Base-by-base conservation (phyloP, 2,797 vertebrate species). In the Valencia hispanica region DNA sequence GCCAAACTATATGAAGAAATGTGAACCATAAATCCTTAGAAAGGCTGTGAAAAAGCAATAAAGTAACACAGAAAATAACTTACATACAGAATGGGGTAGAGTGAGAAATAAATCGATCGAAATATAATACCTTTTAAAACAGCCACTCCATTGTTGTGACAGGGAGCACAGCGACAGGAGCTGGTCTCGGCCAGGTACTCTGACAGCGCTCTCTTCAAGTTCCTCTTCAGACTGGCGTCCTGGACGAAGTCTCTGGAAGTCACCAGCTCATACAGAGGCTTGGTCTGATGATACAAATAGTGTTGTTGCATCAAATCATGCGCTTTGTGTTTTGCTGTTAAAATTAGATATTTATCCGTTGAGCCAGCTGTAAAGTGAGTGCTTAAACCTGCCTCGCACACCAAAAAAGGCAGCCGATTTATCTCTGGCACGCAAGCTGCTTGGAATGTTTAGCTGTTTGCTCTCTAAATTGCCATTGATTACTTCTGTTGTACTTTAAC, bases 191-290 rank as follows among this genome's bases (percentile, higher is more conserved):
- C 86, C 90, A 96, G 93, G 90, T 96, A 97, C 86, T 98, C 96
- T 0, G 93, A 88, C 80, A 99, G 88, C 1, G 96, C 97, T 68
- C 73, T 92, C 47, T 87, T 96, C 91, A 99, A 93, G 81, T 98
- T 97, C 79, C 95, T 95, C 80, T 93, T 97, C 80, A 99, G 85
- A 0, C 43, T 80, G 51, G 65, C 78, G 5, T 93, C 87, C 0
- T 93, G 93, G 55, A 89, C 75, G 4, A 99, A 94, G 77, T 97
- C 96, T 4, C 88, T 87, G 22, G 94, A 78, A 34, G 93, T 96
- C 90, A 98, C 94, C 90, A 99, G 93, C 80, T 98, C 96, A 77
- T 95, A 96, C 74, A 99, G 92, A 0, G 97, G 97, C 68, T 87
- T 90, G 8, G 91, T 94, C 98, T 99, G 69, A 59, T 77, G 10